Evolutionary conservation across 2,797 vertebrate genomes (phyloP).

Genomic region (Chrysocyon brachyurus): DNA sequence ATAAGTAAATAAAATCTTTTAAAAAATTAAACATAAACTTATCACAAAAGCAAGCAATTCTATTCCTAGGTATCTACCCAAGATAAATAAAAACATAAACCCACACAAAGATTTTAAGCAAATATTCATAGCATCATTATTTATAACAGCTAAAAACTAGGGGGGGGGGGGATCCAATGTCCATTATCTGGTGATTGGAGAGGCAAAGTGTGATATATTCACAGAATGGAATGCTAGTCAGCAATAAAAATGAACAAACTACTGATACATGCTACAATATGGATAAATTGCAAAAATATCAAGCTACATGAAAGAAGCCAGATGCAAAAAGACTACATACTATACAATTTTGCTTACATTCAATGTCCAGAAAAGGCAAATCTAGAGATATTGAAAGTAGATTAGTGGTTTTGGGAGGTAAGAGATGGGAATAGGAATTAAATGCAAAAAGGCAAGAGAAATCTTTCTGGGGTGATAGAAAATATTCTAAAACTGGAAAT

Average conservation of each 20-base stretch:
- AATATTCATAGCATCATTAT: not conserved
- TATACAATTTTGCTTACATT: not conserved
- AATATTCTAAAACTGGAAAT: constrained; percentile 48
- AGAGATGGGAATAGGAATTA: not conserved
- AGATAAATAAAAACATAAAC: not conserved
- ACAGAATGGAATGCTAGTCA: not conserved
- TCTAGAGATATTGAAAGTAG: not conserved
- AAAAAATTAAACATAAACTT: not conserved
- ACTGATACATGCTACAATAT: not conserved
- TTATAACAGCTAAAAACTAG: not conserved
- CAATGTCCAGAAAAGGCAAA: not conserved
- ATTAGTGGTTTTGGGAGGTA: not conserved
- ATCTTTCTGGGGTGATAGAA: not conserved
- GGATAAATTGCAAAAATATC: not conserved
- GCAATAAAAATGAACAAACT: not conserved
- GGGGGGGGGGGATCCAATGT: not conserved
- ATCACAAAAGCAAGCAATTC: not conserved
- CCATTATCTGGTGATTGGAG: not conserved
- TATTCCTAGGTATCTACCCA: not conserved
- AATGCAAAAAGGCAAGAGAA: not conserved
- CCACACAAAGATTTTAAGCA: constrained; percentile 33
- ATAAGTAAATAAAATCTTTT: no score
- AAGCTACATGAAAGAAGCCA: not conserved
- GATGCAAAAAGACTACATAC: not conserved
- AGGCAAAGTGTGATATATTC: not conserved